Conservation (phyloP, 2,113 vertebrate species). For the Synodontis membranacea region DNA sequence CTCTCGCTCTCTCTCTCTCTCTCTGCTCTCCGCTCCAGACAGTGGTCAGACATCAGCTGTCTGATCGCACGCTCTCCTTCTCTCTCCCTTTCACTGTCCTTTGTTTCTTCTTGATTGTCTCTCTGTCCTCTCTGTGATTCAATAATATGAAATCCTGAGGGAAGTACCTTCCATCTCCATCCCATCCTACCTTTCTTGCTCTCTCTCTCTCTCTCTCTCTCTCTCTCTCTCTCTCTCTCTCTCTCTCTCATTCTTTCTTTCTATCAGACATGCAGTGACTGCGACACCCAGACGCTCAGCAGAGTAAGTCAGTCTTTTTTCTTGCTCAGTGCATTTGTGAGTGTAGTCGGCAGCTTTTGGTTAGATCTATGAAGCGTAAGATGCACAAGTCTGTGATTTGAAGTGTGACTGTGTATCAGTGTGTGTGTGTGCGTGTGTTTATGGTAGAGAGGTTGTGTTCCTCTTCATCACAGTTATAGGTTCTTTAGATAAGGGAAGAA, state of each 20-base stretch:
- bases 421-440: constrained; percentile 10
- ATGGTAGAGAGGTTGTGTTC: constrained; percentile 12
- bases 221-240: constrained; percentile 38
- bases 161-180: constrained; percentile 12
- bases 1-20: constrained; percentile 28
- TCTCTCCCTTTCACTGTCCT: not conserved
- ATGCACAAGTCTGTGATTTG: constrained; percentile 9
- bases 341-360: not conserved
- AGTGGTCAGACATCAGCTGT: constrained; percentile 48
- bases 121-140: constrained; percentile 14
- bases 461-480: not conserved
- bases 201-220: constrained; percentile 40
- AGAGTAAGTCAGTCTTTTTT: constrained; percentile 48
- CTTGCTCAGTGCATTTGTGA: constrained; percentile 25
- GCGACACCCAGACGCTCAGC: constrained; percentile 35
- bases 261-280: constrained; percentile 47
- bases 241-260: constrained; percentile 38
- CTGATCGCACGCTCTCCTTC: constrained; percentile 33
- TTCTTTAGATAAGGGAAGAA: not conserved
- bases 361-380: not conserved
- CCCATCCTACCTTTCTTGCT: not conserved
- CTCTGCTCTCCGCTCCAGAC: constrained; percentile 53
- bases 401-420: not conserved
- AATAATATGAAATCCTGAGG: not conserved
- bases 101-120: not conserved